Conservation (phyloP, 2,113 vertebrate genomes). For the Herpetotheres cachinnans region DNA sequence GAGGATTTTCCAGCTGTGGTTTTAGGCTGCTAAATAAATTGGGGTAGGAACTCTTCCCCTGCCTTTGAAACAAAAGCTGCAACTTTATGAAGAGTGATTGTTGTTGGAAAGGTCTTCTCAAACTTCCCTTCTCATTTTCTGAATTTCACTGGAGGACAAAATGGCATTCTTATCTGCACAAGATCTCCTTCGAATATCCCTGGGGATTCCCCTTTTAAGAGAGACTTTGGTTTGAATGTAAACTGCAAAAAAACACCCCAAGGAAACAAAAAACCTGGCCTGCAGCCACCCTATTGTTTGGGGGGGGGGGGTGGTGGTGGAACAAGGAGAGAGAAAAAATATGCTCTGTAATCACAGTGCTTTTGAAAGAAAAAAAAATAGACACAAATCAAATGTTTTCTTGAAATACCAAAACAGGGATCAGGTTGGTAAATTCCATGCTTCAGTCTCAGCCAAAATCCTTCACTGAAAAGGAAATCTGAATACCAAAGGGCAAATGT, state of each 20-base stretch:
- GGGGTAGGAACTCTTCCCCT: neutral
- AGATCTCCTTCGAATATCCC: neutral
- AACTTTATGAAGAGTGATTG: neutral
- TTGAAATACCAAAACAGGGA: neutral
- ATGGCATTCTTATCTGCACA: neutral
- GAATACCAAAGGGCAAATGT: neutral
- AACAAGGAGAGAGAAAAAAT: neutral
- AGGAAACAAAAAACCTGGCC: neutral
- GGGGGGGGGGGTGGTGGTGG: neutral
- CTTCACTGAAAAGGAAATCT: neutral
- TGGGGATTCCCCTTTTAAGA: neutral
- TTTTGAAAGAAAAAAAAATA: neutral
- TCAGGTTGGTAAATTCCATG: constrained; percentile 1
- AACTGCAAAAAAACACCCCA: neutral
- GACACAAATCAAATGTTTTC: neutral
- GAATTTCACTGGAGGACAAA: neutral
- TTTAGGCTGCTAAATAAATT: neutral
- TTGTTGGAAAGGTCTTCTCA: neutral
- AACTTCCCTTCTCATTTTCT: neutral
- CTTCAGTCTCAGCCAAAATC: neutral
- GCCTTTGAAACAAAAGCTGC: neutral
- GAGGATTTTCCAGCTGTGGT: constrained; percentile 8
- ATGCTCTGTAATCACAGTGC: neutral
- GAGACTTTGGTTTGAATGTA: neutral
- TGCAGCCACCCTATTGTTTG: constrained; percentile 19